Evolutionary conservation across 2,797 vertebrate species (phyloP).

Genomic region (Anguilla anguilla): DNA sequence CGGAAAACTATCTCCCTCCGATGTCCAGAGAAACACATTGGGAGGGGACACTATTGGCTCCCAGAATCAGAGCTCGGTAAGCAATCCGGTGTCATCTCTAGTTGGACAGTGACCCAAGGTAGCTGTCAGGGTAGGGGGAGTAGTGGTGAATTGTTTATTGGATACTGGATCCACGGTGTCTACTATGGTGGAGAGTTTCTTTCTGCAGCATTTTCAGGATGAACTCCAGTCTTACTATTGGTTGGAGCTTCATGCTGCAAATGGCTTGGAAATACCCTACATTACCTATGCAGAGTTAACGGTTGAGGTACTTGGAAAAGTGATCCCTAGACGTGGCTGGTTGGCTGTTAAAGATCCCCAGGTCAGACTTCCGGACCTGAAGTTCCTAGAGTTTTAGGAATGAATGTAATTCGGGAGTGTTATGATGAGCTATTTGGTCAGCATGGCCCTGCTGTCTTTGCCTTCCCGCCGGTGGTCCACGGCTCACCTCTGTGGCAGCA

Average conservation of each 20-base stretch:
- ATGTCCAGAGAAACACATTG: not conserved
- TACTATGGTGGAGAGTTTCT: conserved; percentile 29
- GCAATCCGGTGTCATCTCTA: not conserved
- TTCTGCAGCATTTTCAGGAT: not conserved
- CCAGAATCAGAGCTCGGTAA: no score
- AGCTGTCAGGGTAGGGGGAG: not conserved
- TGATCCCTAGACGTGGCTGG: not conserved
- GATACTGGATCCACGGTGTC: conserved; percentile 34
- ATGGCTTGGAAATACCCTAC: conserved; percentile 30
- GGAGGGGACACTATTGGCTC: not conserved
- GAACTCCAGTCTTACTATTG: not conserved
- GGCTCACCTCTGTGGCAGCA: not conserved
- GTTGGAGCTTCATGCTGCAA: conserved; percentile 27
- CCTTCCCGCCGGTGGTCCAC: not conserved
- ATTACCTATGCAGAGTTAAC: conserved; percentile 27
- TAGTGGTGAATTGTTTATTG: not conserved
- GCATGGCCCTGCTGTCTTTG: not conserved
- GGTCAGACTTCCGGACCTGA: no score
- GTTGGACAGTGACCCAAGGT: not conserved
- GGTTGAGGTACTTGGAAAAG: not conserved
- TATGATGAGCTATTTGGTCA: not conserved
- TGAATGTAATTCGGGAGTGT: not conserved
- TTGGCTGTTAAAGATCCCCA: conserved; percentile 5
- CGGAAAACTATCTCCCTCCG: conserved; percentile 23
- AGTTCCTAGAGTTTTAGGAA: not conserved